phyloP scores from a whole-genome alignment of 2,888 invertebrate species.

The Agrilus cyanescens region DNA sequence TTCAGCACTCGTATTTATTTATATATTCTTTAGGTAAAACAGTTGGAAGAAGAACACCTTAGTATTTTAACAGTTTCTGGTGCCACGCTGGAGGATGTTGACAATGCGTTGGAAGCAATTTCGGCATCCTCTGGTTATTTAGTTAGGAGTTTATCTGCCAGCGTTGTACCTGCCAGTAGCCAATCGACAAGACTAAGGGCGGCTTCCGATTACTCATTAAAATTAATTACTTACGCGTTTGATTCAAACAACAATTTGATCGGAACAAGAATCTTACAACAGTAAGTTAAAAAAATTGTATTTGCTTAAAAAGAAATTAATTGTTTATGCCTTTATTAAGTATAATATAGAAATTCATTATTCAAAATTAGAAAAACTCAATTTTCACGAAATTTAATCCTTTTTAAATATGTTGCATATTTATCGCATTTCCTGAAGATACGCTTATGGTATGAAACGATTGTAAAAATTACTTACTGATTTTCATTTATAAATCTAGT shows the following conservation, averaged over 20 bases:
- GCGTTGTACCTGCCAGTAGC: conserved; percentile 28
- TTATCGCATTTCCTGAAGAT: no score
- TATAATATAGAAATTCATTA: no score
- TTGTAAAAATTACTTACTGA: no score
- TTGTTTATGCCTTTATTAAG: no score
- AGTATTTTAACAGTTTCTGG: conserved; percentile 35
- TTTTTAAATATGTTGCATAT: no score
- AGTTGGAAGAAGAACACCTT: conserved; percentile 35
- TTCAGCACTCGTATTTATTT: not conserved
- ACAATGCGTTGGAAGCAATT: conserved; percentile 27
- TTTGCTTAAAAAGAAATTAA: no score
- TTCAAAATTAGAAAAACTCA: no score
- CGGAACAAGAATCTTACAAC: conserved; percentile 11
- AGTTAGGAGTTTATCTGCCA: conserved; percentile 35
- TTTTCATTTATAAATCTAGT: no score
- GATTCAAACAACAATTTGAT: conserved; percentile 10
- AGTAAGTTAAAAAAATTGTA: conserved; percentile 9
- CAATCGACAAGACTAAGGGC: conserved; percentile 5
- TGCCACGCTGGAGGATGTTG: conserved; percentile 36
- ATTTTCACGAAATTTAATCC: no score
- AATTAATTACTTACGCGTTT: conserved; percentile 18
- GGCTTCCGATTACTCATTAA: conserved; percentile 12
- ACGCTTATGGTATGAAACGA: no score
- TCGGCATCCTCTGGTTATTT: conserved; percentile 33
- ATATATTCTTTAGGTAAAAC: conserved; percentile 35